These are phyloP conservation scores for Thymelicus acteon DNA, from an alignment of 2,888 invertebrate genomes.

Conservation along the genomic window DNA sequence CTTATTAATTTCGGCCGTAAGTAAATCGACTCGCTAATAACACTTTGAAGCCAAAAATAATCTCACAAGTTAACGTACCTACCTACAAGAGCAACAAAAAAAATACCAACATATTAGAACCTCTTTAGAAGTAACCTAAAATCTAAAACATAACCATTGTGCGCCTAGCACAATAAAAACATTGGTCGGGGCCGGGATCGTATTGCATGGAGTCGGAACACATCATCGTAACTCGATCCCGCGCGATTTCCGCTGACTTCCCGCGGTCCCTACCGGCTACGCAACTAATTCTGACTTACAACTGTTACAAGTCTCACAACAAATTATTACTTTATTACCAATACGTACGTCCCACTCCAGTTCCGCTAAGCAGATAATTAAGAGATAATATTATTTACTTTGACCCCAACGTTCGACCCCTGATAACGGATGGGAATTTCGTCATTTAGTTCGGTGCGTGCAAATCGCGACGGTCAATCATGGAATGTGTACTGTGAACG, in stretches of 20 bases:
- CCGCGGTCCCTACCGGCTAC: conserved; percentile 11
- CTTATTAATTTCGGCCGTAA: no score
- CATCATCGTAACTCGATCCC: conserved; percentile 54
- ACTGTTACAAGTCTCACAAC: conserved; percentile 45
- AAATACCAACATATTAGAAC: no score
- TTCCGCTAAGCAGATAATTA: conserved; percentile 62
- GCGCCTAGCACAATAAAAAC: conserved; percentile 19
- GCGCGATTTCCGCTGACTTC: conserved; percentile 58
- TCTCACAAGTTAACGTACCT: no score
- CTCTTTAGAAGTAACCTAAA: no score
- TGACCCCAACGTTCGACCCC: conserved; percentile 59
- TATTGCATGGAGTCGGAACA: conserved; percentile 28
- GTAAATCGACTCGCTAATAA: no score
- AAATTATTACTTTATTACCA: conserved; percentile 47
- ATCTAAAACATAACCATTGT: background rate
- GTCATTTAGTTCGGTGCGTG: conserved; percentile 67
- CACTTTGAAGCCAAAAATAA: no score
- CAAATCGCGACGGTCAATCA: conserved; percentile 55
- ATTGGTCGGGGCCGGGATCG: conserved; percentile 19
- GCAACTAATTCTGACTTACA: conserved; percentile 40
- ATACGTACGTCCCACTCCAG: conserved; percentile 53
- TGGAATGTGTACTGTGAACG: conserved; percentile 58
- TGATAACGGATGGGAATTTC: conserved; percentile 57
- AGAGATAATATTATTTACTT: conserved; percentile 72
- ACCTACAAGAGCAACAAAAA: no score